Conservation (phyloP, 2,888 invertebrate genomes). For the Meta bourneti region DNA sequence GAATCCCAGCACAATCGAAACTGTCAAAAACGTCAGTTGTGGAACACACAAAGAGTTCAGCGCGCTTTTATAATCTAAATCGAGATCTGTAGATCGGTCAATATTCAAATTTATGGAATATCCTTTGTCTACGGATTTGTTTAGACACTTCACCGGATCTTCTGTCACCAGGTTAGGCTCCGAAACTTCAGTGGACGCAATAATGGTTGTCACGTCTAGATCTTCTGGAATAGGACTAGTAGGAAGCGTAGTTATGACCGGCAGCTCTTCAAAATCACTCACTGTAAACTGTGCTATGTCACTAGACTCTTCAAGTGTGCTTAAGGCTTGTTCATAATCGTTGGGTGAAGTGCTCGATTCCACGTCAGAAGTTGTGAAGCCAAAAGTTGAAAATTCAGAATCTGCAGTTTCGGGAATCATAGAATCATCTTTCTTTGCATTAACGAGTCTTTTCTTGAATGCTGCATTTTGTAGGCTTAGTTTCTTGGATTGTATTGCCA, state of each 20-base stretch:
- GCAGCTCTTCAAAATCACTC: too few species aligned
- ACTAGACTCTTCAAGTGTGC: neutral
- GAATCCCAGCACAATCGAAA: neutral
- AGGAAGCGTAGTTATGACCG: too few species aligned
- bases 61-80: neutral
- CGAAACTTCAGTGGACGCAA: neutral
- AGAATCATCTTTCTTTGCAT: too few species aligned
- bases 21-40: neutral
- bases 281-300: neutral
- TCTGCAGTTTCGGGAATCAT: too few species aligned
- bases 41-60: constrained; percentile 4
- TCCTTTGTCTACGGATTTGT: neutral
- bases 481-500: too few species aligned
- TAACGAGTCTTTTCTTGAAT: too few species aligned
- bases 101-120: neutral
- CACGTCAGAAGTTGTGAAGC: too few species aligned
- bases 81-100: neutral
- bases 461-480: too few species aligned
- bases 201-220: neutral
- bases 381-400: too few species aligned
- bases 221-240: too few species aligned
- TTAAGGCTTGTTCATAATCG: neutral
- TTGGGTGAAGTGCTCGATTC: too few species aligned
- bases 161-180: neutral
- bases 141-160: neutral